Conservation (phyloP, 2,888 invertebrate species). For the Oscheius sp. region DNA sequence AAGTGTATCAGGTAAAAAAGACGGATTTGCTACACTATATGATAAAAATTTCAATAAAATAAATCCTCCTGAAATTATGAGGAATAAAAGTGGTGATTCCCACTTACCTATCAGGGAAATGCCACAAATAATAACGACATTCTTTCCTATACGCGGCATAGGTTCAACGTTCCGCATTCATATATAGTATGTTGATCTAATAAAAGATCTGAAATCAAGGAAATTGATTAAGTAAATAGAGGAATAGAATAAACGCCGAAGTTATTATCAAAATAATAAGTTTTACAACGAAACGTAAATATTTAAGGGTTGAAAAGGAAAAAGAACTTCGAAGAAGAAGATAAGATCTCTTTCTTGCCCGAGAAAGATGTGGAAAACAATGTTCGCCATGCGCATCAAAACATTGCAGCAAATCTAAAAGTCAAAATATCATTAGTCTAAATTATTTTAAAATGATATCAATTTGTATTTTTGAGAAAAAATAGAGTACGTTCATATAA, state of each 20-base stretch:
- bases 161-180: conserved; percentile 29
- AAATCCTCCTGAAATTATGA: not conserved
- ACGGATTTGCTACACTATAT: not conserved
- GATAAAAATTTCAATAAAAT: not conserved
- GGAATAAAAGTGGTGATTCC: not conserved
- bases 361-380: no score
- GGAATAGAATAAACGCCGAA: no score
- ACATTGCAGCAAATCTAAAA: no score
- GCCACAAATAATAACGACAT: not conserved
- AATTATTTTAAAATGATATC: no score
- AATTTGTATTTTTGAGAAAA: no score
- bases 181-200: not conserved
- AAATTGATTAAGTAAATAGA: not conserved
- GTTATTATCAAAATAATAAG: no score
- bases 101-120: not conserved
- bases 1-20: not conserved
- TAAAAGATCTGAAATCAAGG: not conserved
- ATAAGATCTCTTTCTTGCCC: no score
- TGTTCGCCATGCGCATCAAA: no score
- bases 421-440: no score
- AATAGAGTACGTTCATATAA: no score
- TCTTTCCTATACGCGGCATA: conserved; percentile 18
- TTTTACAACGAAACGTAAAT: no score
- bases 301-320: no score
- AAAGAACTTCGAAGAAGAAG: not conserved